Base-by-base conservation (phyloP, 2,797 vertebrate species). In the Myotis planiceps region DNA sequence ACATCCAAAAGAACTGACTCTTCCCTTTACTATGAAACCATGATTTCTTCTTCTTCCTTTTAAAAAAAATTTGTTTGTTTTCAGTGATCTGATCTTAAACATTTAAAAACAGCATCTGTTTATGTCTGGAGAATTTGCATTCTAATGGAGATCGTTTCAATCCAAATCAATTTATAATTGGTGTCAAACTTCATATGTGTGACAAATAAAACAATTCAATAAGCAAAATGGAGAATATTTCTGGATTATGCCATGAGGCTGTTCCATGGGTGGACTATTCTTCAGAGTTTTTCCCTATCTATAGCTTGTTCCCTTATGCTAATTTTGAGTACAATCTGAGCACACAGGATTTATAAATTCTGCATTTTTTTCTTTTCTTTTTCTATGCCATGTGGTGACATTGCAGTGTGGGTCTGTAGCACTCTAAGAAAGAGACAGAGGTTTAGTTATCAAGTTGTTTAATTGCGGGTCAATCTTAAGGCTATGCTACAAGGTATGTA, bases 401-500 rank as follows among this genome's bases (percentile, higher is more conserved):
- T 60, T 90, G 60, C 6, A 49, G 2, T 18, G 29, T 91, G 23
- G 15, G 8, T 47, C 37, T 88, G 1, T 3, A 69, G 60, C 68
- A 65, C 47, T 53, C 80, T 34, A 53, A 94, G 42, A 75, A 49
- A 75, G 13, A 90, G 34, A 69, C 12, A 76, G 55, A 25, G 9
- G 10, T 72, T 88, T 90, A 58, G 34, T 74, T 39, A 45, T n/a
- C 18, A 88, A 66, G 23, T 16, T 87, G 29, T 34, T 71, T 51
- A 71, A 92, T 58, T 89, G 25, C 14, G 92, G 91, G 34, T 79
- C 87, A 85, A 3, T 72, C 58, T 88, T 71, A 90, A 96, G 55
- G 74, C 51, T 92, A 53, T 75, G 55, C 19, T 71, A 21, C 2
- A 55, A 19, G 15, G 10, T 45, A 87, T 42, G 45, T 47, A 90